Conservation (phyloP, 2,113 vertebrate genomes). For the Poicephalus gulielmi region DNA sequence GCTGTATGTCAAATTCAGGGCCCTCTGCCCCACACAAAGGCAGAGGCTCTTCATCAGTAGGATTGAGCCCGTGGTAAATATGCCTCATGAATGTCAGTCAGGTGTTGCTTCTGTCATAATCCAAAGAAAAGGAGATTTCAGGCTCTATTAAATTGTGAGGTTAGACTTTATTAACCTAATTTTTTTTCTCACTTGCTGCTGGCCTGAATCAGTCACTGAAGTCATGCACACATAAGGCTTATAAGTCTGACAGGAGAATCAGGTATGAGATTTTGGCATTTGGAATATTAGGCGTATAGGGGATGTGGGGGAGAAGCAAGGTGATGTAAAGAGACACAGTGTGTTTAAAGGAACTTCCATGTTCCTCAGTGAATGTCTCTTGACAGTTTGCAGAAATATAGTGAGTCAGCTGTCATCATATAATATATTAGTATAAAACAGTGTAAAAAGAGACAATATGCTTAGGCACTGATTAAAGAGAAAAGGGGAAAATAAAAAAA, state of each 20-base stretch:
- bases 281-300: not conserved
- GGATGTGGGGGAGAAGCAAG: not conserved
- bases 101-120: not conserved
- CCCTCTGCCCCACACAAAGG: not conserved
- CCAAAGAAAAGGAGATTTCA: not conserved
- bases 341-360: constrained; percentile 31
- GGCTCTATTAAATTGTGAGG: not conserved
- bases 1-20: not conserved
- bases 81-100: not conserved
- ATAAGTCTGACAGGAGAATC: not conserved
- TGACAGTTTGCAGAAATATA: constrained; percentile 64
- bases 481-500: not conserved
- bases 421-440: constrained; percentile 63
- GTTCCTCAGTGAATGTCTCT: constrained; percentile 37
- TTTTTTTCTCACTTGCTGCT: not conserved
- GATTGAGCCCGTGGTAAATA: rapidly evolving
- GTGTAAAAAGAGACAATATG: constrained; percentile 66
- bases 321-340: constrained; percentile 7
- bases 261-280: not conserved
- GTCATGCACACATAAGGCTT: not conserved
- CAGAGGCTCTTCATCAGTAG: not conserved
- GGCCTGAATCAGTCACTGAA: not conserved
- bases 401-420: constrained; percentile 68
- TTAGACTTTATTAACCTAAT: not conserved
- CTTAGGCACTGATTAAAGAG: constrained; percentile 54